Percentiles rank a stretch among this genome's conserved stretches.
Evolutionary conservation across 2,113 vertebrate genomes (phyloP).

Genomic region (Gymnobelideus leadbeateri): DNA sequence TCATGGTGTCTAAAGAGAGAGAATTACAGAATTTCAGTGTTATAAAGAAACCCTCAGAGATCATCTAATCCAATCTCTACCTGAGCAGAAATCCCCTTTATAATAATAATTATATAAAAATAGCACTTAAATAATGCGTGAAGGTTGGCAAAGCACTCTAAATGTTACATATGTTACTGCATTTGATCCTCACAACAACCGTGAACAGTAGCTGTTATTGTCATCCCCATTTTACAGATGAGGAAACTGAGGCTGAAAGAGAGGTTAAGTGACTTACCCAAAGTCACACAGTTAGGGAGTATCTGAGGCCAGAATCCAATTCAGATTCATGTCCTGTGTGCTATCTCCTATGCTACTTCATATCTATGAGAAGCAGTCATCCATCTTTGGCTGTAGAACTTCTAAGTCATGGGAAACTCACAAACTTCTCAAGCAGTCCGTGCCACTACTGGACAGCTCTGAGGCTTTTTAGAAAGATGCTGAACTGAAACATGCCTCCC

Average conservation of each 20-base stretch:
- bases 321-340: neutral
- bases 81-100: neutral
- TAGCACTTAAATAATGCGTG: neutral
- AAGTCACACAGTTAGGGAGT: neutral
- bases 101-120: neutral
- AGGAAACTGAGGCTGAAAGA: neutral
- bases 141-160: neutral
- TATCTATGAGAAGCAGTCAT: fast-evolving
- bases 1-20: constrained; percentile 87
- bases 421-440: neutral
- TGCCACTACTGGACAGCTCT: neutral
- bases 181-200: neutral
- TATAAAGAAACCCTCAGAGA: neutral
- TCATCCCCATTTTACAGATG: neutral
- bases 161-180: neutral
- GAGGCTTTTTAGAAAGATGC: neutral
- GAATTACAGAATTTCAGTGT: neutral
- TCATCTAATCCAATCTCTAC: neutral
- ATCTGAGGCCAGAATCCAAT: neutral
- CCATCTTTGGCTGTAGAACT: neutral
- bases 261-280: neutral
- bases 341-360: neutral
- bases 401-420: neutral
- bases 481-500: neutral
- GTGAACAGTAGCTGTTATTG: neutral